Evolutionary conservation across 2,113 vertebrate genomes (phyloP), one percentile per base, ranked within the genome.

Genomic region (Rhinoderma darwinii): DNA sequence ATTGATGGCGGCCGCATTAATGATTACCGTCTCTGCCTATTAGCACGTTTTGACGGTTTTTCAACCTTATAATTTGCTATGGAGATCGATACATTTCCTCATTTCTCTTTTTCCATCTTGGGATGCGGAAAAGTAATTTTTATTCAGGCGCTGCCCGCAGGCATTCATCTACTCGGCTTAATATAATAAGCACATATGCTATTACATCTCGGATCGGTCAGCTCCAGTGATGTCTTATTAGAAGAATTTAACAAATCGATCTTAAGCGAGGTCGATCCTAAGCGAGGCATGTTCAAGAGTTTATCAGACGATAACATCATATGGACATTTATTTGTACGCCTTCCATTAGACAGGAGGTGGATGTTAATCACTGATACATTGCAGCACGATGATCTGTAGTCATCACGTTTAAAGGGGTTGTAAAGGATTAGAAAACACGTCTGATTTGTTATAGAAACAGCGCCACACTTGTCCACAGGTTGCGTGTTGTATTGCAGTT

Each of bases 181-280:
- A 79, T 70, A 61, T 79, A 86, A 79, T 79, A 50, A 39, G 22
- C 43, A 66, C 27, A 68, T 56, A 50, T 2, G 63, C 44, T 15
- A n/a, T 54, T 83, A 72, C 30, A 32, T 41, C 22, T 27, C 5
- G 15, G n/a, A 44, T 27, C 30, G 25, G 44, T 61, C 84, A 15
- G 74, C 18, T 66, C 30, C 37, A 50, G 84, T 54, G 56, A 85
- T 50, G 18, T 78, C 84, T 77, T 66, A 78, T 77, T 85, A 72
- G 18, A 78, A 43, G 43, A 51, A 44, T 76, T 75, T 59, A 47
- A 83, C 32, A 51, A 47, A 83, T 83, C 44, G 27, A 83, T 83
- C 82, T 30, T 54, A 51, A 83, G 43, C 9, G 41, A 11, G n/a
- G 41, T 18, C 10, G 22, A 39, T 39, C 35, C 51, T 11, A 35